Conservation (phyloP, 2,797 vertebrate species). For the Hylomyscus alleni region DNA sequence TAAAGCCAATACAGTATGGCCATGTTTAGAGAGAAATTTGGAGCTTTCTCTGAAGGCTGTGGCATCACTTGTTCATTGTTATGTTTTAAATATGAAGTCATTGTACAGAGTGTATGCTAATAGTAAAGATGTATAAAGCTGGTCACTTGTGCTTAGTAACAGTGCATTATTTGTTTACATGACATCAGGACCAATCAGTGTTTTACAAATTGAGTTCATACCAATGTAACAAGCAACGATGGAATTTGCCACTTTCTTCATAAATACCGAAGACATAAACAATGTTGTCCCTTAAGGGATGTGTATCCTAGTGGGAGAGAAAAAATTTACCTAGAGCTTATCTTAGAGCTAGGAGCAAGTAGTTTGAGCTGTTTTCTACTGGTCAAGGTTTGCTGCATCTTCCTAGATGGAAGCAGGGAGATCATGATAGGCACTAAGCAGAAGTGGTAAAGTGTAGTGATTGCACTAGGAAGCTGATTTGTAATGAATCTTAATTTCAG, state of each 20-base stretch:
- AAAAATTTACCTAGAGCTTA: not conserved
- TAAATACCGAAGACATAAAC: not conserved
- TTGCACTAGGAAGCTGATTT: not conserved
- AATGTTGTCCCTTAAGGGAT: not conserved
- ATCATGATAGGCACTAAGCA: not conserved
- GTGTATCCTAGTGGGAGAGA: not conserved
- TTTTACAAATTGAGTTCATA: not conserved
- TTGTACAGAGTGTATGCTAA: not conserved
- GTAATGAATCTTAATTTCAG: not conserved
- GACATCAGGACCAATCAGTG: not conserved
- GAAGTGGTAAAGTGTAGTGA: not conserved
- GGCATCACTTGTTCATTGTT: not conserved
- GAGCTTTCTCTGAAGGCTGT: not conserved
- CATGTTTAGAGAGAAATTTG: not conserved
- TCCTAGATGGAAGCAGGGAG: not conserved
- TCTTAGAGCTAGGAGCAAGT: not conserved
- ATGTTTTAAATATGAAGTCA: not conserved
- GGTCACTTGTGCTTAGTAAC: not conserved
- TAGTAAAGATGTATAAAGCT: not conserved
- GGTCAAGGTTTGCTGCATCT: not conserved
- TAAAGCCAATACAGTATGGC: not conserved
- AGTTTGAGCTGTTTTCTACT: not conserved
- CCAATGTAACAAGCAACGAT: not conserved
- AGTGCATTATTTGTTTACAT: not conserved
- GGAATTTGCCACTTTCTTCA: not conserved